These are phyloP conservation scores for Podiceps cristatus DNA, from an alignment of 2,113 vertebrate genomes.

Conservation along the genomic window DNA sequence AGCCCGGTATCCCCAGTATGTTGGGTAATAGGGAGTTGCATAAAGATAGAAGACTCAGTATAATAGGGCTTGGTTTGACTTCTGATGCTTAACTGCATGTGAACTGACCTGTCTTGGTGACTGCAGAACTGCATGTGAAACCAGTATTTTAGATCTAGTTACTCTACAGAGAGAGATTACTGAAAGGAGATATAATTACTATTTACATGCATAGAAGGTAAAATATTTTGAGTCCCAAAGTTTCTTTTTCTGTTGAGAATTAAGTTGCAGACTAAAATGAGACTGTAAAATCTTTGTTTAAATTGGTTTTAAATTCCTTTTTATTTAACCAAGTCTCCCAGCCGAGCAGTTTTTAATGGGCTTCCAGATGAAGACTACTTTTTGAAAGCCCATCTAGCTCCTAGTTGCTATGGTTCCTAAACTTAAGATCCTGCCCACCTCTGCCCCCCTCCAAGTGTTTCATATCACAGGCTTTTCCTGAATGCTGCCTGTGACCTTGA, in stretches of 20 bases:
- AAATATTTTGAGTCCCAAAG: background rate
- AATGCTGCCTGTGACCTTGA: background rate
- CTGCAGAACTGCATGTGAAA: background rate
- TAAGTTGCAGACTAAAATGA: background rate
- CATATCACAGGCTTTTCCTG: background rate
- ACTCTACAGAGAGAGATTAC: background rate
- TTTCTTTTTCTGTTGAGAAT: background rate
- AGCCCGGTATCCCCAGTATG: background rate
- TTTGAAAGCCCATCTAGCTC: background rate
- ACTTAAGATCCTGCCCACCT: background rate
- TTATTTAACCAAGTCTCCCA: background rate
- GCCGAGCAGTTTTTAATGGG: background rate
- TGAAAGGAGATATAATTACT: too few species aligned
- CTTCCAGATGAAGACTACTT: background rate
- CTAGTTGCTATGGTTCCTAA: background rate
- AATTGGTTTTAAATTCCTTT: background rate
- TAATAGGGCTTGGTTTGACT: background rate
- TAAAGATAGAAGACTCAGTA: background rate
- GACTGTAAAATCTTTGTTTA: background rate
- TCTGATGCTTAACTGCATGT: background rate
- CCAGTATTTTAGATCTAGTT: background rate
- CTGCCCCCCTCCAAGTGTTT: background rate
- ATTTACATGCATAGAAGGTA: background rate
- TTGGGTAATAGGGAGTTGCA: background rate
- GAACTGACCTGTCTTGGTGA: background rate